phyloP scores from a whole-genome alignment of 2,888 invertebrate genomes.

The Lycocerus yunnanus region DNA sequence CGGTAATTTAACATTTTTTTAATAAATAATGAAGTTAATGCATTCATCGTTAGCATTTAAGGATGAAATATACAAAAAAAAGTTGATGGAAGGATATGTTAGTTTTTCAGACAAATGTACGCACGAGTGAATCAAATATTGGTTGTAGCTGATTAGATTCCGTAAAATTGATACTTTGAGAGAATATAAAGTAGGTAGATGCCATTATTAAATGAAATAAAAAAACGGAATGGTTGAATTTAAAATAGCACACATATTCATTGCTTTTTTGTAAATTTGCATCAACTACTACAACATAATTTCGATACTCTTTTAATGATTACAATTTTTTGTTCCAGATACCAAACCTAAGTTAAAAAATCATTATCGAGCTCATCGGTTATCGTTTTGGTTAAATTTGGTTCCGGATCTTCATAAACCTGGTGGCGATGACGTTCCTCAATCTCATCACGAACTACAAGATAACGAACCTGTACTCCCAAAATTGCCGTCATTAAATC shows the following conservation, averaged over 20 bases:
- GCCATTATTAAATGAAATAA: not conserved
- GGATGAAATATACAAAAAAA: not conserved
- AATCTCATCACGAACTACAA: constrained; percentile 82
- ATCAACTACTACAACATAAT: not conserved
- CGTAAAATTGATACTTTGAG: constrained; percentile 3
- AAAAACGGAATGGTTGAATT: not conserved
- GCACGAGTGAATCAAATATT: constrained; percentile 12
- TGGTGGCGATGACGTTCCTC: constrained; percentile 83
- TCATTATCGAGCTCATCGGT: constrained; percentile 89
- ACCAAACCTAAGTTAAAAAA: constrained; percentile 89
- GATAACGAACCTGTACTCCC: constrained; percentile 69
- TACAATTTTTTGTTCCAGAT: constrained; percentile 61
- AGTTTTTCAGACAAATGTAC: constrained; percentile 11
- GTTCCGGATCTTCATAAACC: constrained; percentile 91
- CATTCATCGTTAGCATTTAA: not conserved
- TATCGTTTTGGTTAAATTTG: constrained; percentile 94
- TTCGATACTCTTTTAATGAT: not conserved
- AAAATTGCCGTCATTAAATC: constrained; percentile 62
- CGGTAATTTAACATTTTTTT: not conserved
- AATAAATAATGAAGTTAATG: not conserved
- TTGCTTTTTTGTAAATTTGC: not conserved
- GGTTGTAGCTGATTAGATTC: constrained; percentile 10
- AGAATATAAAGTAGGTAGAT: constrained; percentile 3
- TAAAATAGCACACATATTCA: not conserved
- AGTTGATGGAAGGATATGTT: not conserved